phyloP scores from a whole-genome alignment of 2,113 vertebrate genomes.

The Aix galericulata region DNA sequence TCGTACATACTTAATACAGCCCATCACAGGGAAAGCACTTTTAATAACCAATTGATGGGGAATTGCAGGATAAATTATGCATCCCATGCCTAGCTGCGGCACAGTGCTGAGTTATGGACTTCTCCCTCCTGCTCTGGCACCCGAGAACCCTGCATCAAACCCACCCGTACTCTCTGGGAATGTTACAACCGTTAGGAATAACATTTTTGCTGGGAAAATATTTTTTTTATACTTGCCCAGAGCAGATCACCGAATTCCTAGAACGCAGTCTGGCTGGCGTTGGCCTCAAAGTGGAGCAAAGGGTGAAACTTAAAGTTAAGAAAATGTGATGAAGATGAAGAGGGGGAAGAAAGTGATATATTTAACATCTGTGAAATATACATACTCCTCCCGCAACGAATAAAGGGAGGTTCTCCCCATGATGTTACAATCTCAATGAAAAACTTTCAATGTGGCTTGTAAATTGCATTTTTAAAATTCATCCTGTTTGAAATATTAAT shows the following conservation, averaged over 20 bases:
- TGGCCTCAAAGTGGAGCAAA: neutral
- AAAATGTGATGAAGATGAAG: neutral
- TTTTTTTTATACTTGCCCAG: neutral
- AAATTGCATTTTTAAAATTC: constrained; percentile 47
- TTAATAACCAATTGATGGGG: constrained; percentile 82
- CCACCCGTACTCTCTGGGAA: neutral
- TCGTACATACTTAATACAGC: constrained; percentile 62
- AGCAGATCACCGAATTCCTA: neutral
- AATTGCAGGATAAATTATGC: constrained; percentile 83
- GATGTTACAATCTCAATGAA: neutral
- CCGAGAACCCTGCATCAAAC: neutral
- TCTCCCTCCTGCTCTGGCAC: neutral
- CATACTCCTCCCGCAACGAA: neutral
- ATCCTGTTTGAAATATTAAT: constrained; percentile 70
- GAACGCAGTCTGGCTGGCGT: rapidly evolving
- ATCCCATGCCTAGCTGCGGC: constrained; percentile 43
- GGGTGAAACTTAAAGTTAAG: neutral
- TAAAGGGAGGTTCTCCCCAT: neutral
- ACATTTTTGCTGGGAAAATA: neutral
- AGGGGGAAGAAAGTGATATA: neutral
- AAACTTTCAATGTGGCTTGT: neutral
- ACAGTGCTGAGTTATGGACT: constrained; percentile 69
- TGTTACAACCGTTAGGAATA: rapidly evolving
- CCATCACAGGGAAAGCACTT: constrained; percentile 76
- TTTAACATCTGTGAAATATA: constrained; percentile 25